phyloP scores from a whole-genome alignment of 2,113 vertebrate species.

The Vulpes vulpes region DNA sequence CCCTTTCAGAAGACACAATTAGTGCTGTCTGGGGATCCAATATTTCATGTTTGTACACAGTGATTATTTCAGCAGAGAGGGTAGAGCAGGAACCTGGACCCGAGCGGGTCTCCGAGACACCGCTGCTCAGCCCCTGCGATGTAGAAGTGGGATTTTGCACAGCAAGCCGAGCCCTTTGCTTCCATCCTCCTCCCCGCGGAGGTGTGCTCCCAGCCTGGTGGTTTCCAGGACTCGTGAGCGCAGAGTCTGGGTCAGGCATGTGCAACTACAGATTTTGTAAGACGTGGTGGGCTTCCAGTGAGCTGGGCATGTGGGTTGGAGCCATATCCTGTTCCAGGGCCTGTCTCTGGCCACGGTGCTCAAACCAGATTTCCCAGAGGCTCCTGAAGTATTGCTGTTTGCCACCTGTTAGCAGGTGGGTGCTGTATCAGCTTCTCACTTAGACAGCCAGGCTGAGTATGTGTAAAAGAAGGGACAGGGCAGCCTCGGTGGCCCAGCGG shows the following conservation, averaged over 20 bases:
- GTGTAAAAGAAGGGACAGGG: too few relatives aligned
- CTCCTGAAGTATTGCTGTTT: neutral
- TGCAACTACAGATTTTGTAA: neutral
- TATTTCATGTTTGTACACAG: neutral
- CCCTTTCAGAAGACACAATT: neutral
- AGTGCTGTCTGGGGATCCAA: neutral
- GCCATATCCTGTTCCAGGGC: neutral
- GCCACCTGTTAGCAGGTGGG: neutral
- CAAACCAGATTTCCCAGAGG: neutral
- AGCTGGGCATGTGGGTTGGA: neutral
- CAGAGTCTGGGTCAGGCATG: fast-evolving
- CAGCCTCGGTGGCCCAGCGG: too few relatives aligned
- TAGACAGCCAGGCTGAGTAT: neutral
- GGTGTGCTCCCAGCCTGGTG: fast-evolving
- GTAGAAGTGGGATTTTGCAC: too few relatives aligned
- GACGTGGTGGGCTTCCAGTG: neutral
- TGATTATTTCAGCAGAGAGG: neutral
- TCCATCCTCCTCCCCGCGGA: too few relatives aligned
- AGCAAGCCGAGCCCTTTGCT: neutral
- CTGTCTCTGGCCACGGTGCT: neutral
- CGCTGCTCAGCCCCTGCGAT: neutral
- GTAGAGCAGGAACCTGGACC: neutral
- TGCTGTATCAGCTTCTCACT: too few relatives aligned
- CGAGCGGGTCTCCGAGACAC: neutral
- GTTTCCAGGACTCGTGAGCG: neutral